phyloP scores from a whole-genome alignment of 1,140 invertebrate species.

The Pseudachorutes palmiensis region DNA sequence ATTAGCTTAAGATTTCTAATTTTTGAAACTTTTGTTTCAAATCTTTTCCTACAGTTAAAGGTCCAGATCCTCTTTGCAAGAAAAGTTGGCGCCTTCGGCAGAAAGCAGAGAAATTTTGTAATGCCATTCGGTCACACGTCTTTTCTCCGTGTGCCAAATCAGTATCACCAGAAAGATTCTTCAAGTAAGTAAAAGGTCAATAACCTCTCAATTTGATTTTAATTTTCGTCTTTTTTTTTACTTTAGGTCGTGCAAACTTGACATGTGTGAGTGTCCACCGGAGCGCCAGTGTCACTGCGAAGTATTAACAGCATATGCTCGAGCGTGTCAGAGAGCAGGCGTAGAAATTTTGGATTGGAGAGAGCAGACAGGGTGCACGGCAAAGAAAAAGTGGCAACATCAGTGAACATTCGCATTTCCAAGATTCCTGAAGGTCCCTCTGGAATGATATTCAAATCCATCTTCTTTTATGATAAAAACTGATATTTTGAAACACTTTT shows the following conservation, averaged over 20 bases:
- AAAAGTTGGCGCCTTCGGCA: slow-evolving; percentile 40
- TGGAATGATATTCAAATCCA: no score
- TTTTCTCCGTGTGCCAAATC: slow-evolving; percentile 63
- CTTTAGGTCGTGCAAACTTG: slow-evolving; percentile 66
- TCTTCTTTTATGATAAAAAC: no score
- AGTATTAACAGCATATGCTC: slow-evolving; percentile 75
- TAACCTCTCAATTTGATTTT: slow-evolving; percentile 11
- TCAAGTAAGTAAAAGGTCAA: slow-evolving; percentile 48
- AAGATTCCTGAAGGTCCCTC: no score
- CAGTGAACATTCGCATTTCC: not conserved
- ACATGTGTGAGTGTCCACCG: slow-evolving; percentile 82
- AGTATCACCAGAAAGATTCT: slow-evolving; percentile 67
- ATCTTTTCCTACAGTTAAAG: slow-evolving; percentile 42
- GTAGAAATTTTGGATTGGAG: slow-evolving; percentile 47
- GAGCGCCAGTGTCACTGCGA: slow-evolving; percentile 74
- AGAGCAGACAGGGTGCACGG: slow-evolving; percentile 56
- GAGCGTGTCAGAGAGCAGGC: slow-evolving; percentile 70
- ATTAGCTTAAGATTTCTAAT: slow-evolving; percentile 15
- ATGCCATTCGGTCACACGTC: slow-evolving; percentile 48
- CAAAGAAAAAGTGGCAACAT: slow-evolving; percentile 32
- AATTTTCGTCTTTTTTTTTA: slow-evolving; percentile 20
- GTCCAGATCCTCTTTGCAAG: slow-evolving; percentile 33
- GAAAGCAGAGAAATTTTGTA: slow-evolving; percentile 44
- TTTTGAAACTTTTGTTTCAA: no score
- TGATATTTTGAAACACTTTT: no score